Percentiles rank a stretch among this genome's conserved stretches.
Evolutionary conservation across 2,797 vertebrate species (phyloP).

Genomic region (Ispidina lecontei): DNA sequence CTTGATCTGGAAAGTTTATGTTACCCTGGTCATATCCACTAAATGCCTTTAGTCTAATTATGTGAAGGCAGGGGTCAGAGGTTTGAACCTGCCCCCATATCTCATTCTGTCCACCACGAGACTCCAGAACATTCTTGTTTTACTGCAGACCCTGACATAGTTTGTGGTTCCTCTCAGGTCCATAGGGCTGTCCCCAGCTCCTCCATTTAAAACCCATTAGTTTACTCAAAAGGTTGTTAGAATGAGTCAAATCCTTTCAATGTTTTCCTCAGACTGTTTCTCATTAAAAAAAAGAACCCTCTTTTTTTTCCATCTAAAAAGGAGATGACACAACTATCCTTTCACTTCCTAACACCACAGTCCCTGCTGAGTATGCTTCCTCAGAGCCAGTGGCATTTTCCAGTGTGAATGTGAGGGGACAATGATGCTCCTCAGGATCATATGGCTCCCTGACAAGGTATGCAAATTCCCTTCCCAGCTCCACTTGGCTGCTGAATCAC

Average conservation of each 20-base stretch:
- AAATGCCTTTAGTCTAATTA: neutral
- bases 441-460: neutral
- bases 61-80: neutral
- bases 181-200: neutral
- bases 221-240: neutral
- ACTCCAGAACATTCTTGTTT: neutral
- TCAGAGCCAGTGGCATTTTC: neutral
- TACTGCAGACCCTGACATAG: neutral
- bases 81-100: neutral
- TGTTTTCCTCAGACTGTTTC: neutral
- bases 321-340: neutral
- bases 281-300: neutral
- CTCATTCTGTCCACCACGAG: neutral
- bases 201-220: neutral
- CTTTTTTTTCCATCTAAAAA: neutral
- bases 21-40: neutral
- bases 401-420: neutral
- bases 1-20: neutral
- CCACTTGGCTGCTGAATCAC: neutral
- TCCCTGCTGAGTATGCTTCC: neutral
- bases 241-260: neutral
- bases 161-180: neutral
- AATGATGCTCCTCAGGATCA: rapidly evolving
- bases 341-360: neutral
- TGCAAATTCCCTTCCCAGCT: neutral